These are phyloP conservation scores for Himantopus leucocephalus DNA, from an alignment of 2,113 vertebrate genomes.

Conservation along the genomic window DNA sequence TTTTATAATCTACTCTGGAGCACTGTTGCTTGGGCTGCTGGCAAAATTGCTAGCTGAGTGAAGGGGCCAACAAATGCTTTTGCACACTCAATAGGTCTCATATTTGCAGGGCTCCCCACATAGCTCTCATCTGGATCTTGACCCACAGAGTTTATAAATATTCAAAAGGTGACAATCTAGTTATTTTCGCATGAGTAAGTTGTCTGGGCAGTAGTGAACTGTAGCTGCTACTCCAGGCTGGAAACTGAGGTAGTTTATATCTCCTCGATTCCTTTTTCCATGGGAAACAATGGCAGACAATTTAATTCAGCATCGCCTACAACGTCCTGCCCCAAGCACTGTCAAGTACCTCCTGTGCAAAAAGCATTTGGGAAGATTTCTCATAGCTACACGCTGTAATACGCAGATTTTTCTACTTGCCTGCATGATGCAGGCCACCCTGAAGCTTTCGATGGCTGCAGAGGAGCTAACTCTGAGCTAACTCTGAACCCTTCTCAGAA, in stretches of 20 bases:
- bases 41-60: background rate
- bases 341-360: background rate
- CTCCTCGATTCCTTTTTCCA: background rate
- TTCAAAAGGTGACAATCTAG: background rate
- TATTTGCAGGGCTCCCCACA: background rate
- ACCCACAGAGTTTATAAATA: background rate
- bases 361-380: background rate
- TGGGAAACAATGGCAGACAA: background rate
- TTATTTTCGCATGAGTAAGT: background rate
- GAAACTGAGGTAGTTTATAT: background rate
- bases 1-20: background rate
- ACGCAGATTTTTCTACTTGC: background rate
- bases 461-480: background rate
- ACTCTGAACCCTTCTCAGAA: background rate
- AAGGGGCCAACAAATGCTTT: background rate
- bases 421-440: background rate
- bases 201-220: background rate
- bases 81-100: background rate
- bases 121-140: background rate
- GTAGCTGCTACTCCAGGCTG: background rate
- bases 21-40: background rate
- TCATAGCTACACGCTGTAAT: fast-evolving
- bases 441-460: background rate
- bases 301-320: background rate
- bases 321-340: fast-evolving